Evolutionary conservation across 2,797 vertebrate genomes (phyloP), one percentile per base, ranked within the genome.

Genomic region (Sebastes melanostomus): DNA sequence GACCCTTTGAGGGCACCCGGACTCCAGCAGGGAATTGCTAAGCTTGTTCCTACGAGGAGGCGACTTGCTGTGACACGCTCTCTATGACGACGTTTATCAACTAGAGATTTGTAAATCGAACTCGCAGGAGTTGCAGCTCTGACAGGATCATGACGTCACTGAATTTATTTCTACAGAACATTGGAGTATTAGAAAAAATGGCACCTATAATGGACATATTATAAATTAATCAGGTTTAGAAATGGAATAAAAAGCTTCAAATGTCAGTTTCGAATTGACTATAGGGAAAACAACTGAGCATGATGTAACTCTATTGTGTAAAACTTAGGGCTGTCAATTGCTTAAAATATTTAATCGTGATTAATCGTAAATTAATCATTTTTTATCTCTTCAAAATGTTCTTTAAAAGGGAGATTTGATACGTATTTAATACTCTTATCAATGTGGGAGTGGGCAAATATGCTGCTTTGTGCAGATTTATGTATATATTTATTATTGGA

Each of bases 1-100:
- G 75, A 86, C 80, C 71, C 83, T 86, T 86, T 81, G 79, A 85
- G 63, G 69, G 12, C 32, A 20, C 20, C 52, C 59, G 62, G 77
- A 75, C 36, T 72, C 73, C 70, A 63, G 79, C 63, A 59, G 67
- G 38, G 73, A 58, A 46, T 24, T 13, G 54, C 32, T 72, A 50
- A 14, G 70, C 68, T 72, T 29, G 65, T 65, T 82, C 42, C 20
- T 42, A 25, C 32, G 20, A 11, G 0, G 34, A 38, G 52, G 59
- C 0, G 0, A 60, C 72, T 52, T 10, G 5, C 34, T 46, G 66
- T 68, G 70, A 80, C 72, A 77, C 66, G 68, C 11, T 54, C n/a
- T 60, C 66, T 32, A 12, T 30, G 36, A n/a, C 20, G 16, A 13
- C 5, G 3, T 54, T 46, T 55, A 61, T 74, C 72, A 32, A 16